Percentiles rank a stretch among this genome's conserved stretches.
phyloP scores from a whole-genome alignment of 2,888 invertebrate species.

The Epirrhoe tristata region DNA sequence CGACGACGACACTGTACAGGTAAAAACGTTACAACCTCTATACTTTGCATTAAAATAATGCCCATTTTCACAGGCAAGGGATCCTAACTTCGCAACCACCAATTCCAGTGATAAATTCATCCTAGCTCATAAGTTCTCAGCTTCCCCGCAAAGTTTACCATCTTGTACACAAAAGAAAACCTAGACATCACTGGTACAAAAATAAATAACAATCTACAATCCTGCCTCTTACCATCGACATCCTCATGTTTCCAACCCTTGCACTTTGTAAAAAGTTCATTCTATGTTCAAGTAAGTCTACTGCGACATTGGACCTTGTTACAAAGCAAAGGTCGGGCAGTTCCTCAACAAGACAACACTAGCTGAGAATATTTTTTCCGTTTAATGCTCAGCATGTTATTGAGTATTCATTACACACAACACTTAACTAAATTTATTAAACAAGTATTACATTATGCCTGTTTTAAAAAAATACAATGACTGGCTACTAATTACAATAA shows the following conservation, averaged over 20 bases:
- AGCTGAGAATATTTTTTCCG: conserved; percentile 83
- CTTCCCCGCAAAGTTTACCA: conserved; percentile 84
- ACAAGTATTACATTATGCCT: conserved; percentile 57
- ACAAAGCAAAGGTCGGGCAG: conserved; percentile 83
- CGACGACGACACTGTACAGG: conserved; percentile 78
- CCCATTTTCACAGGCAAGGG: conserved; percentile 90
- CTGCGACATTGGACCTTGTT: conserved; percentile 69
- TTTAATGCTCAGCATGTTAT: conserved; percentile 84
- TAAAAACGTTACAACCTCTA: conserved; percentile 91
- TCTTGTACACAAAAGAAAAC: conserved; percentile 81
- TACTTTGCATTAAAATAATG: conserved; percentile 97
- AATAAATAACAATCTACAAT: conserved; percentile 67
- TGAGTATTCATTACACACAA: conserved; percentile 70
- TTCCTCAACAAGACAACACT: conserved; percentile 82
- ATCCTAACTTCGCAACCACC: conserved; percentile 82
- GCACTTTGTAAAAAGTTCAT: conserved; percentile 74
- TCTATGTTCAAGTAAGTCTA: conserved; percentile 62
- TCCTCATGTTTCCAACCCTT: conserved; percentile 75
- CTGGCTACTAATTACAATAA: conserved; percentile 66
- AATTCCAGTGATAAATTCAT: conserved; percentile 80
- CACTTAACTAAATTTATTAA: conserved; percentile 65
- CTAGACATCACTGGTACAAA: conserved; percentile 71
- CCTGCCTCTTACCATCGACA: conserved; percentile 69
- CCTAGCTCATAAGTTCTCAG: conserved; percentile 81
- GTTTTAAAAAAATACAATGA: conserved; percentile 65